Conservation (phyloP, 2,113 vertebrate genomes). For the Labeo catla region DNA sequence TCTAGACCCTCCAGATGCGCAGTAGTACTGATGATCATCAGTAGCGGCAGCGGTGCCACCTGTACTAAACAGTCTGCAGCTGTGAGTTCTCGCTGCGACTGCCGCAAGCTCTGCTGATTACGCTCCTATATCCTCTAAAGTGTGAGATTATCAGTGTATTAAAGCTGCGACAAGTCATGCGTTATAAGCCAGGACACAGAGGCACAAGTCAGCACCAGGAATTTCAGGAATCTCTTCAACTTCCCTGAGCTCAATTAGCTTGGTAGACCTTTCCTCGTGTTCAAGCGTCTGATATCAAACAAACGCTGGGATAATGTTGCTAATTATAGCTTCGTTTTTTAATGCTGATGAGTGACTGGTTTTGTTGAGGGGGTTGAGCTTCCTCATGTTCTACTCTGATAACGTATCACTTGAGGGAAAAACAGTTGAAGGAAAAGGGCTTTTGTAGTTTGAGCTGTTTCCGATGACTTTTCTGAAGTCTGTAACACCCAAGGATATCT, state of each 20-base stretch:
- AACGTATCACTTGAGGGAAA: background rate
- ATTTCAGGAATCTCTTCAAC: constrained; percentile 46
- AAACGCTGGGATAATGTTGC: background rate
- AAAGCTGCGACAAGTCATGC: constrained; percentile 25
- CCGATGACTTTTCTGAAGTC: background rate
- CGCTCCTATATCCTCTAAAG: background rate
- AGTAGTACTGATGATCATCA: constrained; percentile 3
- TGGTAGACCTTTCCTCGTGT: constrained; percentile 7
- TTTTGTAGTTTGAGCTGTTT: constrained; percentile 2
- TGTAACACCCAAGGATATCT: background rate
- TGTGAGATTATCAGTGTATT: constrained; percentile 22
- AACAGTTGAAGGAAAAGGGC: constrained; percentile 2
- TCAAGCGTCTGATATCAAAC: constrained; percentile 32
- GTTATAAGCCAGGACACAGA: constrained; percentile 31
- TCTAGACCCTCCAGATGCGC: background rate
- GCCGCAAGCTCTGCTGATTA: background rate
- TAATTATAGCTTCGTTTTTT: constrained; percentile 21
- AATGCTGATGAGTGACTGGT: constrained; percentile 13
- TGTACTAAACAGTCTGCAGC: background rate
- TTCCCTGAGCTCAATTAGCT: constrained; percentile 15
- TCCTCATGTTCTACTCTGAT: constrained; percentile 31
- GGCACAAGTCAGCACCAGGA: constrained; percentile 34
- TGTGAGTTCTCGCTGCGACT: background rate
- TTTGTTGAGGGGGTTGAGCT: constrained; percentile 26
- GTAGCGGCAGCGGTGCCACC: background rate